Base-by-base conservation (phyloP, 2,113 vertebrate genomes). In the Notothenia coriiceps region DNA sequence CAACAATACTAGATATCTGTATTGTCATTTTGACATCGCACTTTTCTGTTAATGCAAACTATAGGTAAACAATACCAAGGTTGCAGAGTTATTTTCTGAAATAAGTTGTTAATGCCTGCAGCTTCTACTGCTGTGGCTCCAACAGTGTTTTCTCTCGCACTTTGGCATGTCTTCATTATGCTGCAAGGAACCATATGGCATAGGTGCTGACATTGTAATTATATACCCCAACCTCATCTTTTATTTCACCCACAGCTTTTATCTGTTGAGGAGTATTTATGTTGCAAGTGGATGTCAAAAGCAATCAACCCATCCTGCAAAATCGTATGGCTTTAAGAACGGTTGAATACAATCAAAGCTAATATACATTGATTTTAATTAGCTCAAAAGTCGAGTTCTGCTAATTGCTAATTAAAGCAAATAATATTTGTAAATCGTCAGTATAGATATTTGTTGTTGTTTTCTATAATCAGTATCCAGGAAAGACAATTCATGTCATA, bases 141-240 rank as follows among this genome's bases (percentile, higher is more conserved):
- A 20, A n/a, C 75, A 18, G 61, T 62, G 64, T 79, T 83, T 65
- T 57, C 9, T 59, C 6, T 79, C 56, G 47, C 75, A 63, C 75
- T 63, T 76, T 71, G 46, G 64, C 71, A 70, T 49, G 72, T 90
- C 77, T 89, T 86, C 85, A 82, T 89, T 82, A 75, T 82, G 73
- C 78, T 88, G 78, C 78, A 86, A 84, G 66, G 70, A 72, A 84
- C 68, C 90, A 91, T 90, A 89, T 89, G 86, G 85, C 69, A n/a
- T 62, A 54, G 74, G 62, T 84, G 67, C 83, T 90, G 90, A 90
- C 86, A 86, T 76, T 3, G 81, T 86, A 86, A 91, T 89, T 88
- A 81, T 89, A 86, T 68, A 77, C 69, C 20, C 66, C 60, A n/a
- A n/a, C 66, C 35, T 40, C 35, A 40, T 40, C 35, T 40, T 69